These are phyloP conservation scores for Drosophila insularis DNA, from an alignment of 1,140 invertebrate genomes.

Conservation along the genomic window DNA sequence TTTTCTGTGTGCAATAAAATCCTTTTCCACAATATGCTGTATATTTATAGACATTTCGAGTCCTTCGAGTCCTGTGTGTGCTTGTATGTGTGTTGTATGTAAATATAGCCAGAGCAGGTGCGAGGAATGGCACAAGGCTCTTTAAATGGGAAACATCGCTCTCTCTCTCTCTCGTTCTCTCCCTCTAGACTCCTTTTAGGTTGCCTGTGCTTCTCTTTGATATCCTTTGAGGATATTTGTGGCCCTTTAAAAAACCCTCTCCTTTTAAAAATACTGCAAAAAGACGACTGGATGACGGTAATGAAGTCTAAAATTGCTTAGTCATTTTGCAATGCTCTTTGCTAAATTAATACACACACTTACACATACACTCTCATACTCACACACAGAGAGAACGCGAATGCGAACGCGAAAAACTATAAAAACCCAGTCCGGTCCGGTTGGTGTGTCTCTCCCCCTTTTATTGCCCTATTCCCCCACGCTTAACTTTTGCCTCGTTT, in stretches of 20 bases:
- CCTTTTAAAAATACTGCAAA: constrained; percentile 5
- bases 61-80: neutral
- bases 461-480: constrained; percentile 3
- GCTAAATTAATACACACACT: constrained; percentile 67
- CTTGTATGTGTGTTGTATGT: neutral
- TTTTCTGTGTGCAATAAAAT: neutral
- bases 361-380: constrained; percentile 48
- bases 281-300: constrained; percentile 22
- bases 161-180: no score
- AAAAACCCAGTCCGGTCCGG: constrained; percentile 43
- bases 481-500: constrained; percentile 12
- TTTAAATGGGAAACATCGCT: neutral
- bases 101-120: constrained; percentile 6
- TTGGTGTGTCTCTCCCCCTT: constrained; percentile 19
- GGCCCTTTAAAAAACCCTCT: neutral
- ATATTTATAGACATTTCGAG: neutral
- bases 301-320: constrained; percentile 72
- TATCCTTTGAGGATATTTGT: neutral
- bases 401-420: constrained; percentile 53
- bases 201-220: neutral
- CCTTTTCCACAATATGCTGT: neutral
- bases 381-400: neutral
- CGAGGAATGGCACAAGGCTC: constrained; percentile 1
- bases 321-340: constrained; percentile 72
- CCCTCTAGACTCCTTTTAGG: neutral